Conservation (phyloP, 1,140 invertebrate species). For the Drosophila nasuta region DNA sequence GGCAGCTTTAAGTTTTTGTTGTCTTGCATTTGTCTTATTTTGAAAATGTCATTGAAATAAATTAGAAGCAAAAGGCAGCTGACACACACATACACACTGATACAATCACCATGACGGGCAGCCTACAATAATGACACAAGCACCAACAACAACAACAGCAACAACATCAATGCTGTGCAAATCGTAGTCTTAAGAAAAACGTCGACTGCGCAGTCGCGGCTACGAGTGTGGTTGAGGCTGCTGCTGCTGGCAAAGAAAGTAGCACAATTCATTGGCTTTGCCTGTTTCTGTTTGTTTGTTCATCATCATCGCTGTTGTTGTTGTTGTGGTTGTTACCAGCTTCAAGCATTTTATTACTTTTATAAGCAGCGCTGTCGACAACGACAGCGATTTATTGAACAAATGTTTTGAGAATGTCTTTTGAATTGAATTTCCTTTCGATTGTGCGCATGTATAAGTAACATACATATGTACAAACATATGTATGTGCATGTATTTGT, state of each 20-base stretch:
- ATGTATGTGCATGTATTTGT: slow-evolving; percentile 6
- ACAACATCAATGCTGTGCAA: slow-evolving; percentile 47
- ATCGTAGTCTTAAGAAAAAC: slow-evolving; percentile 46
- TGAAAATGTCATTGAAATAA: slow-evolving; percentile 78
- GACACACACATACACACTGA: slow-evolving; percentile 32
- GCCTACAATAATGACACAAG: slow-evolving; percentile 59
- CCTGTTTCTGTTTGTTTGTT: slow-evolving; percentile 32
- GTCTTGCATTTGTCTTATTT: slow-evolving; percentile 52
- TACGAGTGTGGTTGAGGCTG: slow-evolving; percentile 14
- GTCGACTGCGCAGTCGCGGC: slow-evolving; percentile 19
- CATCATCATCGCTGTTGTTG: slow-evolving; percentile 25
- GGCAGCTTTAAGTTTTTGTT: slow-evolving; percentile 9
- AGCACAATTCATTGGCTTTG: slow-evolving; percentile 69
- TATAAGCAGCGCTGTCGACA: slow-evolving; percentile 43
- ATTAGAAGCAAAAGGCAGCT: slow-evolving; percentile 64
- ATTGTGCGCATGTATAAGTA: slow-evolving; percentile 18
- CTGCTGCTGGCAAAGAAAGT: slow-evolving; percentile 65
- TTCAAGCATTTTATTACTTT: slow-evolving; percentile 51
- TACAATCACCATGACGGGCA: slow-evolving; percentile 24
- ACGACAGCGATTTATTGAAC: slow-evolving; percentile 50
- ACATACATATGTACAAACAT: not conserved
- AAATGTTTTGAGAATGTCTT: slow-evolving; percentile 49
- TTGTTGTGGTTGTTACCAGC: slow-evolving; percentile 20
- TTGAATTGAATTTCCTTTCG: slow-evolving; percentile 64
- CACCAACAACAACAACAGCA: slow-evolving; percentile 40